Conservation (phyloP, 2,113 vertebrate species). For the Egretta garzetta region DNA sequence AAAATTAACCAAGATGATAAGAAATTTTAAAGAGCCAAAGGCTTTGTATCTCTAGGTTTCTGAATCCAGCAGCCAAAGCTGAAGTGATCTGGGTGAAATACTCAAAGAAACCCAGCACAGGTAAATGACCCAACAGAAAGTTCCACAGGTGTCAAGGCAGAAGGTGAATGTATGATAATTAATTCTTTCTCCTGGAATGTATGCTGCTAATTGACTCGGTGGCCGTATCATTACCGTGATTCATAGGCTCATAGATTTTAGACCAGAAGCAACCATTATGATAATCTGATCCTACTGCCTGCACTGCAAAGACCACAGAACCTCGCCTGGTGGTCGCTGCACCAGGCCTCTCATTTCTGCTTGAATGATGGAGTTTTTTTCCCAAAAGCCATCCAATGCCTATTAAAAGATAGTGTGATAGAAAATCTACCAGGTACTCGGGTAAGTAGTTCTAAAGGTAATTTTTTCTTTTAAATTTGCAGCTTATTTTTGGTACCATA, state of each 20-base stretch:
- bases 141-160: not conserved
- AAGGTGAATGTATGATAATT: slow-evolving; percentile 18
- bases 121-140: not conserved
- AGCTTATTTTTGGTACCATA: not conserved
- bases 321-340: not conserved
- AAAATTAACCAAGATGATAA: not conserved
- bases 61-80: not conserved
- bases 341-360: not conserved
- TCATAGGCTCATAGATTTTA: not conserved
- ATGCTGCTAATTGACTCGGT: slow-evolving; percentile 1
- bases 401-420: not conserved
- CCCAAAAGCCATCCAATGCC: not conserved
- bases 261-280: not conserved
- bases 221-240: not conserved
- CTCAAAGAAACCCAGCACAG: not conserved
- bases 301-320: not conserved
- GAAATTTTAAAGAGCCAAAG: not conserved
- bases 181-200: not conserved
- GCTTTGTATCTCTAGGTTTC: not conserved
- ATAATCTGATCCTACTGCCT: not conserved
- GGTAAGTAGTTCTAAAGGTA: not conserved
- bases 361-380: not conserved
- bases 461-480: not conserved
- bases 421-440: not conserved
- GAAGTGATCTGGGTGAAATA: not conserved